Percentiles rank a stretch among this genome's conserved stretches.
Evolutionary conservation across 2,113 vertebrate genomes (phyloP).

Genomic region (Chinchilla lanigera): DNA sequence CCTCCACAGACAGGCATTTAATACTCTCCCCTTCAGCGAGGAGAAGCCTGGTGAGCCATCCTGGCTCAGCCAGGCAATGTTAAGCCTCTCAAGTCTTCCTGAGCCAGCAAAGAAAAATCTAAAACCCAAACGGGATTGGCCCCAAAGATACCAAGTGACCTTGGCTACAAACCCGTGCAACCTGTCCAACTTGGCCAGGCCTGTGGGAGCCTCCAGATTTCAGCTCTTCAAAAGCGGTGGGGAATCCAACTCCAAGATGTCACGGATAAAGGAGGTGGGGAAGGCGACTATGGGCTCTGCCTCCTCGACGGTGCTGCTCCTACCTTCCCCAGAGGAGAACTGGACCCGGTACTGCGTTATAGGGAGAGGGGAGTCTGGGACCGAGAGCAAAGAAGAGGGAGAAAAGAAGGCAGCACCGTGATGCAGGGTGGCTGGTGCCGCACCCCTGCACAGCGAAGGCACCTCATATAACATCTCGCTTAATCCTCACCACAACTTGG

Average conservation of each 20-base stretch:
- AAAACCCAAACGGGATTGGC: not conserved
- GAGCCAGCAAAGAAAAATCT: not conserved
- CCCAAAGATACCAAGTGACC: not conserved
- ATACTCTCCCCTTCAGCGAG: not conserved
- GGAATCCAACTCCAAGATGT: not conserved
- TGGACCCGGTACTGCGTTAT: not conserved
- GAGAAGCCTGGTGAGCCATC: not conserved
- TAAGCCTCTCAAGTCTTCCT: not conserved
- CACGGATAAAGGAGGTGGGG: not conserved
- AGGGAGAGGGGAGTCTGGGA: not conserved
- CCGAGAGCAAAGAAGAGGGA: not conserved
- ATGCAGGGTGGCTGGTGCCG: not conserved
- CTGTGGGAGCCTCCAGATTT: not conserved
- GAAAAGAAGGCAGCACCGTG: not conserved
- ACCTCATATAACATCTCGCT: not conserved
- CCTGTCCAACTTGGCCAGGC: slow-evolving; percentile 21
- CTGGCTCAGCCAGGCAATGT: not conserved
- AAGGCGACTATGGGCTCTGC: not conserved
- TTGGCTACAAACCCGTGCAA: not conserved
- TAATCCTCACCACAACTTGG: not conserved
- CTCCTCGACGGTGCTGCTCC: not conserved
- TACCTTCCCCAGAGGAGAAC: not conserved
- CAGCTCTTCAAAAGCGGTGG: not conserved
- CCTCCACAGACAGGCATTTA: not conserved
- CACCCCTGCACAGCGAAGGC: too few relatives aligned